phyloP scores from a whole-genome alignment of 2,888 invertebrate genomes.

The Eremobia ochroleuca region DNA sequence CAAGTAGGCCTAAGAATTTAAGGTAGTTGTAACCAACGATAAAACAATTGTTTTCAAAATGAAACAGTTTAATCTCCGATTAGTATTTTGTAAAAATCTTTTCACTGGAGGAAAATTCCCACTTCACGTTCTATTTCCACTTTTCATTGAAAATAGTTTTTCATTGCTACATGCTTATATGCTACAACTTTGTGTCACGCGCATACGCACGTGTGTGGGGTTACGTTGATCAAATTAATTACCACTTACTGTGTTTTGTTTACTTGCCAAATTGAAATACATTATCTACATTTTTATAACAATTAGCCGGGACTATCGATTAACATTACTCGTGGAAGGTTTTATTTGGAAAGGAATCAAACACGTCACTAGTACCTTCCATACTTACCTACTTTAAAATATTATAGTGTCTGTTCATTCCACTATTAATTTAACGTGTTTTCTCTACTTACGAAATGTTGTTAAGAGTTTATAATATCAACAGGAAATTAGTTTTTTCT shows the following conservation, averaged over 20 bases:
- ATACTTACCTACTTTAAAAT: background rate
- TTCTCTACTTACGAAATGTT: slow-evolving; percentile 31
- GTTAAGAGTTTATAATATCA: slow-evolving; percentile 1
- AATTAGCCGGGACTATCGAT: slow-evolving; percentile 13
- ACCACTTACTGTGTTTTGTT: slow-evolving; percentile 44
- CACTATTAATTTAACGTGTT: slow-evolving; percentile 26
- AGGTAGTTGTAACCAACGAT: background rate
- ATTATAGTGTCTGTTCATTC: too few relatives aligned
- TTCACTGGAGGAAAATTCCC: slow-evolving; percentile 33
- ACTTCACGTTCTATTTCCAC: slow-evolving; percentile 53
- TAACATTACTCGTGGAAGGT: slow-evolving; percentile 5
- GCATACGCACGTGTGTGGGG: slow-evolving; percentile 33
- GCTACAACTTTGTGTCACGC: slow-evolving; percentile 50
- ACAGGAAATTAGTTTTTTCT: slow-evolving; percentile 17
- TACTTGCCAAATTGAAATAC: slow-evolving; percentile 54
- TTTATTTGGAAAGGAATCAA: slow-evolving; percentile 30
- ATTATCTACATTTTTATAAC: slow-evolving; percentile 7
- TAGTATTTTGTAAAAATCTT: slow-evolving; percentile 15
- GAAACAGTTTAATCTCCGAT: slow-evolving; percentile 5
- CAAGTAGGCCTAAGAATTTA: background rate
- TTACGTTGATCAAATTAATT: slow-evolving; percentile 54
- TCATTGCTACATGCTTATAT: slow-evolving; percentile 43
- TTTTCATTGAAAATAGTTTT: slow-evolving; percentile 60
- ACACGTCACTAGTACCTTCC: slow-evolving; percentile 1
- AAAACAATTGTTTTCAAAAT: slow-evolving; percentile 3